A percentile compares a stretch with the other conserved stretches of the same genome.
phyloP scores from a whole-genome alignment of 2,888 invertebrate genomes.

The Zele albiditarsus region DNA sequence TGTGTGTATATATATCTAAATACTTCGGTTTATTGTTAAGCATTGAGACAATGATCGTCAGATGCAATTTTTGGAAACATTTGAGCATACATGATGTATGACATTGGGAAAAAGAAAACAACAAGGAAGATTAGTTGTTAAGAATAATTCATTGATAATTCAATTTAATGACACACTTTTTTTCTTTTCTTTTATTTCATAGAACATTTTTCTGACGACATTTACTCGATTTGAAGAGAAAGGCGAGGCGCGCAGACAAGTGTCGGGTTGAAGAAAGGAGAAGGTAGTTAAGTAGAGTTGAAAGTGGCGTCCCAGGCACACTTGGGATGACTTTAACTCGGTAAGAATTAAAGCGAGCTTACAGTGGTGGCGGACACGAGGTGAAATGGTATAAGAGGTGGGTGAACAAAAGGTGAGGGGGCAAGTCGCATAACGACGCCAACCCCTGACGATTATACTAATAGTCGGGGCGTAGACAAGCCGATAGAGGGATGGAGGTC shows the following conservation, averaged over 20 bases:
- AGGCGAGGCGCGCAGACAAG: slow-evolving; percentile 19
- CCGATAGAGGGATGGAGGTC: slow-evolving; percentile 54
- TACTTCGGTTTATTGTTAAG: neutral
- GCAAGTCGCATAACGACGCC: slow-evolving; percentile 42
- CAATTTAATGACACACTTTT: neutral
- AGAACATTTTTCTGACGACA: slow-evolving; percentile 17
- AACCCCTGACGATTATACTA: slow-evolving; percentile 68
- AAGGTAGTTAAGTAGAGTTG: slow-evolving; percentile 51
- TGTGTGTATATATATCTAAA: neutral
- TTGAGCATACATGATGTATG: neutral
- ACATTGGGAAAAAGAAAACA: slow-evolving; percentile 10
- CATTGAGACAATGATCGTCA: slow-evolving; percentile 6
- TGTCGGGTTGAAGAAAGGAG: slow-evolving; percentile 25
- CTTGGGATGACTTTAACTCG: slow-evolving; percentile 61
- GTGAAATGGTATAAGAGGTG: slow-evolving; percentile 17
- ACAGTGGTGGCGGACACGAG: slow-evolving; percentile 50
- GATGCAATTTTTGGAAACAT: slow-evolving; percentile 18
- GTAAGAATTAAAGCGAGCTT: slow-evolving; percentile 67
- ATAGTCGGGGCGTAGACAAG: slow-evolving; percentile 69
- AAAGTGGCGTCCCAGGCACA: slow-evolving; percentile 46
- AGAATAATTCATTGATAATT: neutral
- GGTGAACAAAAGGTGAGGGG: slow-evolving; percentile 58
- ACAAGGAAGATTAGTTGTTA: neutral
- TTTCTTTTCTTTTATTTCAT: neutral
- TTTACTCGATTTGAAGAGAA: slow-evolving; percentile 32